Evolutionary conservation across 2,888 invertebrate species (phyloP), one percentile per base, ranked within the genome.

Genomic region (Tiliacea aurago): DNA sequence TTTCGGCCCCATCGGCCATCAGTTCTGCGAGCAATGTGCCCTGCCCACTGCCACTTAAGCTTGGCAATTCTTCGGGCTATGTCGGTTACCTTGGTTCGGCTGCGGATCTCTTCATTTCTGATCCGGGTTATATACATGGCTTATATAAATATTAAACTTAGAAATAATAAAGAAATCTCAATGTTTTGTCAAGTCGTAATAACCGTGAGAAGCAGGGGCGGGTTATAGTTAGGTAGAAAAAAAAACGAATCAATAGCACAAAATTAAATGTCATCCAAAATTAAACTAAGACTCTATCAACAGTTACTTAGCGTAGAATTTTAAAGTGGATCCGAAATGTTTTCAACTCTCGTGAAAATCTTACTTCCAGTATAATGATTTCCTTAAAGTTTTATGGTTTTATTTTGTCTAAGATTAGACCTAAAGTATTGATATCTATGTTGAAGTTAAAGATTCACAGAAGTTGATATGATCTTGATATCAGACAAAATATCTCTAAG

Each of bases 331-430:
- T 41, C 41, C 56, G 64, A 66, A 82, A 76, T 87, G 83, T 87
- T 86, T 65, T 75, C 68, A 69, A 78, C 69, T 80, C 61, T 61
- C 79, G 70, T 83, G 83, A 88, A 76, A 81, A 85, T 83, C 81
- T 84, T 72, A 80, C 72, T 85, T 78, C 73, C 67, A 75, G 75
- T 84, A 81, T 84, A 86, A 84, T 81, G 72, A 70, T 80, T 73
- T 59, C n/a, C 11, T 43, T 23, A 45, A 45, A 66, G n/a, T 65
- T 64, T n/a, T 5, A 59, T 53, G 37, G 11, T 23, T n/a, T 65
- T 72, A 41, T n/a, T 69, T 45, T 59, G 6, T 67, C 43, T 47
- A 47, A 70, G 33, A 75, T 45, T 45, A 47, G 13, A 20, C 20
- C 13, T 68, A 28, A 72, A 71, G 67, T 56, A 18, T 62, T 5